Evolutionary conservation across 2,888 invertebrate genomes (phyloP).

Genomic region (Anticlea derivata): DNA sequence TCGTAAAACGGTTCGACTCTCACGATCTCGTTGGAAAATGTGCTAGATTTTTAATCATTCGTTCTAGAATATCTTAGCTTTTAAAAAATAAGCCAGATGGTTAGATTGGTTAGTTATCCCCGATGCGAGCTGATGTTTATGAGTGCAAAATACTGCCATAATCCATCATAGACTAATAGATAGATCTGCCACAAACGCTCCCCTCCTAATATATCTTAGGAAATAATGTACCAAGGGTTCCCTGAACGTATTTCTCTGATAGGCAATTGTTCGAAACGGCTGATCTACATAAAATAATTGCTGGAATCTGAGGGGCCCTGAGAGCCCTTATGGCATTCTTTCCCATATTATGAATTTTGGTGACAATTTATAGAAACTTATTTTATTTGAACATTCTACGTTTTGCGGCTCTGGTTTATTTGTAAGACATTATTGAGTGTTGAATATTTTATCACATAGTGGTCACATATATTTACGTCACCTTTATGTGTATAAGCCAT

Average conservation of each 20-base stretch:
- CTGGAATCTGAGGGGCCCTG: constrained; percentile 7
- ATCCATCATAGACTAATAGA: constrained; percentile 9
- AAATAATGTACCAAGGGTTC: constrained; percentile 15
- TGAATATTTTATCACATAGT: too few relatives aligned
- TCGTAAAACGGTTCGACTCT: too few relatives aligned
- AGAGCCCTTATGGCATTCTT: constrained; percentile 5
- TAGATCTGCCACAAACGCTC: constrained; percentile 5
- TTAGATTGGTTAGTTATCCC: background rate
- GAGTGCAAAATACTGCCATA: constrained; percentile 1
- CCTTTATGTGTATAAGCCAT: too few relatives aligned
- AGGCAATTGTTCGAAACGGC: constrained; percentile 22
- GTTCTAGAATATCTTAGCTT: background rate
- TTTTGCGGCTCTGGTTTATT: background rate
- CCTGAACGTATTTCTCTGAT: constrained; percentile 22
- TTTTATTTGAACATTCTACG: constrained; percentile 7
- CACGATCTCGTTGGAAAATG: background rate
- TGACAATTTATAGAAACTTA: constrained; percentile 19
- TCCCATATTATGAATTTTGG: constrained; percentile 12
- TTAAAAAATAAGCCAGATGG: too few relatives aligned
- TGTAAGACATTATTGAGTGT: too few relatives aligned
- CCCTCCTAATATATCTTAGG: constrained; percentile 19
- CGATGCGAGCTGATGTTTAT: background rate
- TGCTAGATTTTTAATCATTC: background rate
- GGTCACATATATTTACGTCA: too few relatives aligned
- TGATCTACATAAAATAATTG: constrained; percentile 26